phyloP scores from a whole-genome alignment of 2,113 vertebrate species.

The Megalops atlanticus region DNA sequence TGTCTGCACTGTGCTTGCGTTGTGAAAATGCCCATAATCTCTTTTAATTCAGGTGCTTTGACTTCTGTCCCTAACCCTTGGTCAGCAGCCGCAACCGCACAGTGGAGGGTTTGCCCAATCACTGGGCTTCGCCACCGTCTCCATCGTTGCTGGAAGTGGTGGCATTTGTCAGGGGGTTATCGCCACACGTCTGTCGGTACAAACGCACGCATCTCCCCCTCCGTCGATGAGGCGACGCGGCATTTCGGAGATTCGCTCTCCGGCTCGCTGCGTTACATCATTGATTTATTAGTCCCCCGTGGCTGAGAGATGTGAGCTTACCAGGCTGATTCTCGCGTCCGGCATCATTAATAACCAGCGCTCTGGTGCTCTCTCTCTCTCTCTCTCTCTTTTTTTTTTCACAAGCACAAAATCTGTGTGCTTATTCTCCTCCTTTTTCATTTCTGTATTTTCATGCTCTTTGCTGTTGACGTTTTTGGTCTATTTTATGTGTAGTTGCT shows the following conservation, averaged over 20 bases:
- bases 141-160: background rate
- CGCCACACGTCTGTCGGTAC: background rate
- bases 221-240: background rate
- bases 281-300: slow-evolving; percentile 13
- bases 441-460: too few species aligned
- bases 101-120: too few species aligned
- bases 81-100: background rate
- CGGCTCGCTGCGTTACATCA: background rate
- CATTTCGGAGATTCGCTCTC: background rate
- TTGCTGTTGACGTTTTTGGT: too few species aligned
- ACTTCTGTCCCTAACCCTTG: background rate
- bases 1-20: background rate
- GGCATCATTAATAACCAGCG: slow-evolving; percentile 21
- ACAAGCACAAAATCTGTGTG: too few species aligned
- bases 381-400: background rate
- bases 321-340: background rate
- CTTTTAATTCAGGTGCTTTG: slow-evolving; percentile 1
- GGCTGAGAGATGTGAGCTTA: slow-evolving; percentile 3
- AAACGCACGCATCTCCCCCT: background rate
- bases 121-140: too few species aligned
- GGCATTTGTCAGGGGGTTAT: background rate
- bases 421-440: too few species aligned
- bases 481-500: too few species aligned
- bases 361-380: background rate
- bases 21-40: background rate